Evolutionary conservation across 1,140 invertebrate species (phyloP).

Genomic region (Cyphomyrmex costatus): DNA sequence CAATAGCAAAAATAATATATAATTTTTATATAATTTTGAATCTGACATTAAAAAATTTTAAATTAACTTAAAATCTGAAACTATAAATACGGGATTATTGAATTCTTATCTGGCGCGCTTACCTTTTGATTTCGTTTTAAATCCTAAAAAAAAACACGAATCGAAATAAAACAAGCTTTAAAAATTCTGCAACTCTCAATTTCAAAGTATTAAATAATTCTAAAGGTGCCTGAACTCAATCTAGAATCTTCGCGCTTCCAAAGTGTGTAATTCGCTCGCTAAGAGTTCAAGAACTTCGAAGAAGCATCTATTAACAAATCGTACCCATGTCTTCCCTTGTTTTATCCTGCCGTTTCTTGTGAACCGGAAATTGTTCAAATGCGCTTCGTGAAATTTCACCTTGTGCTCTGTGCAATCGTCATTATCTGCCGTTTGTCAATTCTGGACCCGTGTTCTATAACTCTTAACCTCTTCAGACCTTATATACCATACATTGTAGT

Average conservation of each 20-base stretch:
- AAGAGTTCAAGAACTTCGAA: constrained; percentile 13
- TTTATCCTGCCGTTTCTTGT: background rate
- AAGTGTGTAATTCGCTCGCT: background rate
- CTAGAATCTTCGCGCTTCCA: background rate
- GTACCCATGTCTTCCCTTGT: background rate
- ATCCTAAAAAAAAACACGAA: background rate
- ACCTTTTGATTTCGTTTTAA: too few species aligned
- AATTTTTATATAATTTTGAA: background rate
- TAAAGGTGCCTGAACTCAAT: background rate
- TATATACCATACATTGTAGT: too few species aligned
- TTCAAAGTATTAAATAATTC: constrained; percentile 22
- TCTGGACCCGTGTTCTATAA: too few species aligned
- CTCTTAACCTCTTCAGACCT: too few species aligned
- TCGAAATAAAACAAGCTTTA: background rate
- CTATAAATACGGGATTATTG: background rate
- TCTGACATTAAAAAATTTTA: background rate
- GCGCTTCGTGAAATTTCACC: constrained; percentile 3
- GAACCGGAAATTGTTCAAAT: background rate
- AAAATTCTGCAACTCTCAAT: background rate
- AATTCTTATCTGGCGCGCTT: background rate
- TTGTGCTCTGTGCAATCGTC: background rate
- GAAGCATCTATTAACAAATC: constrained; percentile 6
- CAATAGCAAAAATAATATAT: background rate
- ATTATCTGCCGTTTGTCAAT: constrained; percentile 25
- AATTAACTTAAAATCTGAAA: background rate